Percentiles rank a stretch among this genome's conserved stretches.
Evolutionary conservation across 2,797 vertebrate species (phyloP).

Genomic region (Rhadinocentrus ornatus): DNA sequence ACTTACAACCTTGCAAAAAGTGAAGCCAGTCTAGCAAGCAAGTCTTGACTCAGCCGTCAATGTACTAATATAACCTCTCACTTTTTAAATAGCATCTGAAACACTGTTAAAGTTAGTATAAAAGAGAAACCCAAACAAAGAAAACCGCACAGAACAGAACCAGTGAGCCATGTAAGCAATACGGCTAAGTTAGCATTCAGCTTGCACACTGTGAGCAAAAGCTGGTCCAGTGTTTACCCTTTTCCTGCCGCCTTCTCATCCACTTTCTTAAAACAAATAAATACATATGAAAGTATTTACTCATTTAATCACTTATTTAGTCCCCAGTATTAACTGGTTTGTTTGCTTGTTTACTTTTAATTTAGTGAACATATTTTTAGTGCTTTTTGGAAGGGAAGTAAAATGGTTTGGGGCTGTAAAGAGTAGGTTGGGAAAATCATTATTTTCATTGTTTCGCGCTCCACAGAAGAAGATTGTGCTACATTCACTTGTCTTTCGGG

Average conservation of each 20-base stretch:
- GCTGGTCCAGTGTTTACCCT: no score
- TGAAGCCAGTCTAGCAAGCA: not conserved
- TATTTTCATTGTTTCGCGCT: not conserved
- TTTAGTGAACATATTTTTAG: not conserved
- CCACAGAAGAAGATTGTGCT: no score
- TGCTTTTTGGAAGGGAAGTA: not conserved
- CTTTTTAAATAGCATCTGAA: not conserved
- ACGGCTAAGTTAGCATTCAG: no score
- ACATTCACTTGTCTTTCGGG: no score
- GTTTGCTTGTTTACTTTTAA: not conserved
- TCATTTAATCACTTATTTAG: not conserved
- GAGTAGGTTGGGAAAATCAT: no score
- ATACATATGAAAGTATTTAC: not conserved
- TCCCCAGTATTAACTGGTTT: not conserved
- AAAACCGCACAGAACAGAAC: not conserved
- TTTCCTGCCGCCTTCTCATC: no score
- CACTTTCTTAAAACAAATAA: no score
- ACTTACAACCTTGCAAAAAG: no score
- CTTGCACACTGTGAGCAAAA: no score
- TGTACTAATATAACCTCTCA: not conserved
- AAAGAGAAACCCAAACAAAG: not conserved
- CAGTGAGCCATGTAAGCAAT: no score
- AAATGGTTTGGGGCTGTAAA: not conserved
- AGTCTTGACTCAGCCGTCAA: not conserved
- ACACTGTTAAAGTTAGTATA: no score